Conservation (phyloP, 1,140 invertebrate genomes). For the Periplaneta americana region DNA sequence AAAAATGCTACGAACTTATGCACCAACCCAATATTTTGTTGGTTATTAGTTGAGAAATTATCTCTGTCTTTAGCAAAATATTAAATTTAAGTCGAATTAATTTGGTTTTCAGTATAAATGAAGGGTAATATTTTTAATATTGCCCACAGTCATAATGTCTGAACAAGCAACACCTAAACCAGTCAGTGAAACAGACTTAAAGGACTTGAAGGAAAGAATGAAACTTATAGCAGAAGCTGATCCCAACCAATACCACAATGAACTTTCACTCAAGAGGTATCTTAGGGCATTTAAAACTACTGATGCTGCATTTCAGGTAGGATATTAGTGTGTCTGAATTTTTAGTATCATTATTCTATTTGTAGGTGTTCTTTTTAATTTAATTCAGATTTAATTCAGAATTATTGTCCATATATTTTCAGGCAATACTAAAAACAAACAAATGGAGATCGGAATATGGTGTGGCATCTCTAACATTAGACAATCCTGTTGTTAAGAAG, state of each 20-base stretch:
- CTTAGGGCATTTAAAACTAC: conserved; percentile 61
- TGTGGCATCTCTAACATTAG: conserved; percentile 46
- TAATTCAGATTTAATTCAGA: not conserved
- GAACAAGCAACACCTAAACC: conserved; percentile 29
- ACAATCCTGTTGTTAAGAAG: conserved; percentile 52
- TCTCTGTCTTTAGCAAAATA: too few relatives aligned
- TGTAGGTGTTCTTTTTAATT: not conserved
- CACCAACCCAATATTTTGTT: too few relatives aligned
- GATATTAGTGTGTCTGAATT: conserved; percentile 10
- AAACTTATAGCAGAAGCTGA: conserved; percentile 62
- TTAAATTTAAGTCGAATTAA: too few relatives aligned
- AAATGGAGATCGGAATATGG: conserved; percentile 70
- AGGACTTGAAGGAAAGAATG: conserved; percentile 59
- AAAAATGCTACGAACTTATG: too few relatives aligned
- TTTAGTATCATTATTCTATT: not conserved
- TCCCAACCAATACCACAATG: conserved; percentile 63
- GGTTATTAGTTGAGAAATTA: too few relatives aligned
- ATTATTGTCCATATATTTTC: conserved; percentile 24
- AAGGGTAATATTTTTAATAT: not conserved
- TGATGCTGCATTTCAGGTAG: conserved; percentile 65
- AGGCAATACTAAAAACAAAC: conserved; percentile 70
- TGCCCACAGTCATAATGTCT: conserved; percentile 5
- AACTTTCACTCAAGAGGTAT: conserved; percentile 61
- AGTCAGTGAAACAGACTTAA: conserved; percentile 54
- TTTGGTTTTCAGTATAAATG: too few relatives aligned